Percentiles rank a stretch among this genome's conserved stretches.
These are phyloP conservation scores for Proteles cristata DNA, from an alignment of 2,113 vertebrate species.

Conservation along the genomic window DNA sequence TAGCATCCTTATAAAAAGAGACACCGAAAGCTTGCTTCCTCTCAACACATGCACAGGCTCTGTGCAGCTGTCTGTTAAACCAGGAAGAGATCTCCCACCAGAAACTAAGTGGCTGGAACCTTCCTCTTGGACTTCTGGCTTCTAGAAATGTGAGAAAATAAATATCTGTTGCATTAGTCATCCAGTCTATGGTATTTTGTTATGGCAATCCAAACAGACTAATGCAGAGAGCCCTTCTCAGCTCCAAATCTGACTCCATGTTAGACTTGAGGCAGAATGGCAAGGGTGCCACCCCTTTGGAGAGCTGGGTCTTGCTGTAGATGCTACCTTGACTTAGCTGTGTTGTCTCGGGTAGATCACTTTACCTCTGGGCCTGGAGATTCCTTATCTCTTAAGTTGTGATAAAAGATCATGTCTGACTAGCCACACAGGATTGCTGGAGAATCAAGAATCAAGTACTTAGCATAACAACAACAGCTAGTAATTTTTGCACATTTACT, in stretches of 20 bases:
- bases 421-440: neutral
- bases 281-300: neutral
- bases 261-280: neutral
- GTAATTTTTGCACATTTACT: neutral
- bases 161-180: neutral
- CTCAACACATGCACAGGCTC: neutral
- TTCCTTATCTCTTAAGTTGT: neutral
- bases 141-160: neutral
- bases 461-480: neutral
- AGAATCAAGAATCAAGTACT: neutral
- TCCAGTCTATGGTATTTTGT: neutral
- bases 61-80: neutral
- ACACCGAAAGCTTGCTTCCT: neutral
- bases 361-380: neutral
- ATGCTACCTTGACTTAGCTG: neutral
- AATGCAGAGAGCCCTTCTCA: neutral
- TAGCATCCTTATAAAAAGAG: neutral
- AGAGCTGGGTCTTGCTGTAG: neutral
- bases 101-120: neutral
- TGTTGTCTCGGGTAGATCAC: neutral
- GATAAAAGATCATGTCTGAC: neutral
- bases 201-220: neutral
- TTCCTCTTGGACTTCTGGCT: neutral
- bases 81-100: neutral
- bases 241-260: neutral